Evolutionary conservation across 2,113 vertebrate genomes (phyloP), one percentile per base, ranked within the genome.

Genomic region (Saccopteryx bilineata): DNA sequence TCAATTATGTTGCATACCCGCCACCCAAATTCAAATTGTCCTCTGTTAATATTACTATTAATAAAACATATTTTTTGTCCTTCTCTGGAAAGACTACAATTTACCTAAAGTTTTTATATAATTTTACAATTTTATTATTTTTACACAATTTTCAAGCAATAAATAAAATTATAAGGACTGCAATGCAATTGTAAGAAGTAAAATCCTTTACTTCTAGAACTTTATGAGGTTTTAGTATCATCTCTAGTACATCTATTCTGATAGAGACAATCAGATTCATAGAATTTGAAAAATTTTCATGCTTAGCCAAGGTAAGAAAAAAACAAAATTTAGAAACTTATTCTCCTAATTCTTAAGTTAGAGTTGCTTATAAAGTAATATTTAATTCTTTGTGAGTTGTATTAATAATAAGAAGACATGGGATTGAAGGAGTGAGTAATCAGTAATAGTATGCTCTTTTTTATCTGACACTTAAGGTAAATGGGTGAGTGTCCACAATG

Each of bases 91-190:
- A 61, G 15, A 69, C 46, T 68, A 5, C 26, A 24, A 33, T 82
- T 86, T 79, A 21, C 14, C 24, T 93, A 84, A 95, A 88, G 93
- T 74, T 50, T 89, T 82, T 96, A 94, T 93, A 94, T 39, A 39
- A 39, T 39, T 39, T 39, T 39, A 39, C 39, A 9, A 92, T 92
- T 79, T 82, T 86, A 7, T 93, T 2, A 4, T 96, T 95, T 95
- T 97, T 68, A 96, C 71, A 74, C 6, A 68, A 63, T 68, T 84
- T 46, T 7, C 46, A 52, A 74, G 17, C 46, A 39, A 65, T 63
- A 23, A 23, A 74, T 82, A 72, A 72, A 90, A 54, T 50, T 82
- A 15, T 75, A 63, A 83, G 31, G 2, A 9, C n/a, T 74, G 19
- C 31, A 33, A 31, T 72, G 21, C 10, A 74, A 28, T 10, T 74